A percentile compares a stretch with the other conserved stretches of the same genome.
Conservation (phyloP, 2,888 invertebrate species). For the Drosophila mulleri region DNA sequence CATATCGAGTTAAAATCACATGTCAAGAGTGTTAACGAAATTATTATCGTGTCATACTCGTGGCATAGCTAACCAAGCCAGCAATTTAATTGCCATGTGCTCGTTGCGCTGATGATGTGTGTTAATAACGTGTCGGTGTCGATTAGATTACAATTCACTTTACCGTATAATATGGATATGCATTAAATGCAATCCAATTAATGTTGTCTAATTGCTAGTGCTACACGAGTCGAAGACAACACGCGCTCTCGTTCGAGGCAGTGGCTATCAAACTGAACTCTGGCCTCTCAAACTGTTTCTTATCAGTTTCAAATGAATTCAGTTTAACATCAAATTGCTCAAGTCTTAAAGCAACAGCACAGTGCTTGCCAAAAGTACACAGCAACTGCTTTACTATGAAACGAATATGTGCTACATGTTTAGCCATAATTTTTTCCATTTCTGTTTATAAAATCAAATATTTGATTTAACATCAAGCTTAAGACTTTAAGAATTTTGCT, state of each 20-base stretch:
- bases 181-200: conserved; percentile 25
- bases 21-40: conserved; percentile 2
- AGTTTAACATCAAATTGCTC: not conserved
- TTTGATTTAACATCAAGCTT: not conserved
- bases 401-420: conserved; percentile 1
- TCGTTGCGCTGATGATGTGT: conserved; percentile 28
- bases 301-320: not conserved
- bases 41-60: conserved; percentile 9
- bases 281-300: conserved; percentile 1
- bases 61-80: not conserved
- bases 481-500: not conserved
- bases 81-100: conserved; percentile 11
- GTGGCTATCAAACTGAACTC: not conserved
- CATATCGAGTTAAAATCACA: not conserved
- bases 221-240: conserved; percentile 1
- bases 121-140: conserved; percentile 33
- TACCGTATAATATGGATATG: conserved; percentile 3
- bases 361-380: not conserved
- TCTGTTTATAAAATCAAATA: not conserved
- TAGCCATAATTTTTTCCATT: not conserved
- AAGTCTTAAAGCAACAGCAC: not conserved
- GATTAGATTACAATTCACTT: conserved; percentile 37
- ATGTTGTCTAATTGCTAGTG: conserved; percentile 15
- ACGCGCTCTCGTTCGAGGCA: not conserved
- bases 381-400: not conserved